A percentile compares a stretch with the other conserved stretches of the same genome.
Conservation (phyloP, 2,888 invertebrate species). For the Spialia ferax region DNA sequence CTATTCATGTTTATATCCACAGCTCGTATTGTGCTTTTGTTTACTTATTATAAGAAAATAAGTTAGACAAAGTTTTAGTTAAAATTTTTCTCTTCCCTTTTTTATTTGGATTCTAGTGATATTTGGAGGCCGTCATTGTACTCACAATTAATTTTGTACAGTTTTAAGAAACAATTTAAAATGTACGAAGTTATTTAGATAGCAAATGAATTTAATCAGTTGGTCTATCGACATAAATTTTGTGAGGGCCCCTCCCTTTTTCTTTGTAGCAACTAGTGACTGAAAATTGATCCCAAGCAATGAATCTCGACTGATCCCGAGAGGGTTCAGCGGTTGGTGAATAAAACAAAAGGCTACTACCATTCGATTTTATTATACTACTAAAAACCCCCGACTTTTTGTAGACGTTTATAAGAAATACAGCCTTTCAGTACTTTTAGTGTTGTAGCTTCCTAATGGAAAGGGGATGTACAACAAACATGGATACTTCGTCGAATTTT, state of each 20-base stretch:
- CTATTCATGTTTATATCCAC: slow-evolving; percentile 57
- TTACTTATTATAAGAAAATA: slow-evolving; percentile 8
- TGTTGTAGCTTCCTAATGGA: slow-evolving; percentile 10
- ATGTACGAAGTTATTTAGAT: background rate
- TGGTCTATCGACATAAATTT: slow-evolving; percentile 25
- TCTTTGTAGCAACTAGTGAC: slow-evolving; percentile 36
- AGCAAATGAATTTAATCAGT: background rate
- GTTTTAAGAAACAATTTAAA: background rate
- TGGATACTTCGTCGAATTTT: background rate
- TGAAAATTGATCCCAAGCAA: slow-evolving; percentile 40
- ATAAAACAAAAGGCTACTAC: slow-evolving; percentile 37
- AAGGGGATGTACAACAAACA: background rate
- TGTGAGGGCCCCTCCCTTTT: slow-evolving; percentile 10
- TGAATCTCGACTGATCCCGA: slow-evolving; percentile 40
- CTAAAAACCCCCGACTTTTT: slow-evolving; percentile 30
- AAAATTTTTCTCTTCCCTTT: background rate
- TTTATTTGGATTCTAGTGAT: background rate
- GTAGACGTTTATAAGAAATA: slow-evolving; percentile 20
- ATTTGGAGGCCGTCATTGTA: background rate
- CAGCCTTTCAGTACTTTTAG: slow-evolving; percentile 17
- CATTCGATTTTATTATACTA: slow-evolving; percentile 37
- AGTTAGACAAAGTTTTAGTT: slow-evolving; percentile 8
- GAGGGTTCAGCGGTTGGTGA: slow-evolving; percentile 40
- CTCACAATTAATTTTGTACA: background rate
- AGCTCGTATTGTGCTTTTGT: background rate